Conservation (phyloP, 2,888 invertebrate genomes). For the Rhabditoides inermis region DNA sequence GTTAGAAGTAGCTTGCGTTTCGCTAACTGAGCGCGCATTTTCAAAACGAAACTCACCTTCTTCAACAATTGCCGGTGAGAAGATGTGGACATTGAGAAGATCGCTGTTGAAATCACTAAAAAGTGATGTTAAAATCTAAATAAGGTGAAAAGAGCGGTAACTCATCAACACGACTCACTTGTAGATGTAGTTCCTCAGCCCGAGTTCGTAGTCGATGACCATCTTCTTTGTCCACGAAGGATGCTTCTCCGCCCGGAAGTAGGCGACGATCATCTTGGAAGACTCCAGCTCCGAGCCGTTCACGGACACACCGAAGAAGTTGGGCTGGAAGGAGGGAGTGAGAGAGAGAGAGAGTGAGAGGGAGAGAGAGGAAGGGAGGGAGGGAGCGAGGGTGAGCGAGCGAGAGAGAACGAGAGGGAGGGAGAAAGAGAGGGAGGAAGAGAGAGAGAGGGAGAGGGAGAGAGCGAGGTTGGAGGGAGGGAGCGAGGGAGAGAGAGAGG, state of each 20-base stretch:
- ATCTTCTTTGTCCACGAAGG: constrained; percentile 25
- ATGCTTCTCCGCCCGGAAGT: constrained; percentile 34
- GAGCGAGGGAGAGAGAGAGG: not conserved
- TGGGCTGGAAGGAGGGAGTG: constrained; percentile 11
- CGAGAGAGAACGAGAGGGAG: not conserved
- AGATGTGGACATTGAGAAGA: constrained; percentile 16
- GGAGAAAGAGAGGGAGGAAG: not conserved
- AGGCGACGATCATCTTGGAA: constrained; percentile 21
- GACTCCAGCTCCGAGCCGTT: constrained; percentile 16
- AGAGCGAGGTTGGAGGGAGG: not conserved
- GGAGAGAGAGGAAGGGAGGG: not conserved
- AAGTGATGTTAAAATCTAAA: not conserved
- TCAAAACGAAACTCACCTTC: constrained; percentile 11
- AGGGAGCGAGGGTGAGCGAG: not conserved
- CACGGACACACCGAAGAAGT: constrained; percentile 12
- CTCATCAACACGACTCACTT: not conserved
- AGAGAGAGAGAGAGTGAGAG: not conserved
- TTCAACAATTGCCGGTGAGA: constrained; percentile 23
- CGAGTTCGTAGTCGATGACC: constrained; percentile 28
- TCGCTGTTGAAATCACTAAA: constrained; percentile 12
- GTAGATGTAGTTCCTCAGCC: constrained; percentile 22
- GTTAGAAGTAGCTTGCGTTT: too few species aligned
- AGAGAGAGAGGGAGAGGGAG: not conserved
- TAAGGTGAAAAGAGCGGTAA: not conserved
- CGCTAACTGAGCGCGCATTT: too few species aligned